Conservation (phyloP, 1,140 invertebrate species). For the Globodera ellingtonae region DNA sequence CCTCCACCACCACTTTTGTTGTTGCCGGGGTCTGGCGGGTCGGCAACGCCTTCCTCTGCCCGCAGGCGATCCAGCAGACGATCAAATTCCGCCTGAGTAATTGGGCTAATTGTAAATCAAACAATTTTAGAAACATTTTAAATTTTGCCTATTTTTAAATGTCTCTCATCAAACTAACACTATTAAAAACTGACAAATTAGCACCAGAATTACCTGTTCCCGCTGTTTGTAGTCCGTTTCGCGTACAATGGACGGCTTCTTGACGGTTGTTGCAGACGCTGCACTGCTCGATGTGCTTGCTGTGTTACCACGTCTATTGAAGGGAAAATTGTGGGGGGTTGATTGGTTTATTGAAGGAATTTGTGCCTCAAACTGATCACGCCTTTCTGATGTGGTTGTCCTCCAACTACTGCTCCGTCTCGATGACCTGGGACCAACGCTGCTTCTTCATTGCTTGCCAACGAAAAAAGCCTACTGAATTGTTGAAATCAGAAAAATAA, state of each 20-base stretch:
- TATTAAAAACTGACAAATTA: background rate
- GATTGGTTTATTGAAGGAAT: background rate
- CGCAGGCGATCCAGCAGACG: constrained; percentile 25
- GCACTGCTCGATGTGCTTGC: background rate
- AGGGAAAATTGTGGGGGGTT: background rate
- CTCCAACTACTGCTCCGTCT: background rate
- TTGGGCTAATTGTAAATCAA: no score
- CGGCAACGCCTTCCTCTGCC: background rate
- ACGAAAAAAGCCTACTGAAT: constrained; percentile 7
- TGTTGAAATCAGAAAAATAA: no score
- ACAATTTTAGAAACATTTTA: no score
- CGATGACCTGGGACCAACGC: constrained; percentile 7
- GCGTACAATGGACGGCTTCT: background rate
- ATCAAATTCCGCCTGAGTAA: constrained; percentile 23
- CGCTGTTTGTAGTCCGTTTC: constrained; percentile 6
- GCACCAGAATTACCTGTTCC: background rate
- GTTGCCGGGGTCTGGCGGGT: background rate
- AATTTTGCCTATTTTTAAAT: no score
- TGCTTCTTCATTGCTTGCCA: constrained; percentile 15
- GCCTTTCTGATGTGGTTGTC: background rate
- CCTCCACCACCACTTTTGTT: background rate
- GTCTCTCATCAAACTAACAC: no score
- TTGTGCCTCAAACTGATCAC: constrained; percentile 5
- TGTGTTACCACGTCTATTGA: background rate
- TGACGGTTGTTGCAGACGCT: constrained; percentile 2